Percentiles rank a stretch among this genome's conserved stretches.
These are phyloP conservation scores for Agrotis segetum DNA, from an alignment of 2,888 invertebrate genomes.

Conservation along the genomic window DNA sequence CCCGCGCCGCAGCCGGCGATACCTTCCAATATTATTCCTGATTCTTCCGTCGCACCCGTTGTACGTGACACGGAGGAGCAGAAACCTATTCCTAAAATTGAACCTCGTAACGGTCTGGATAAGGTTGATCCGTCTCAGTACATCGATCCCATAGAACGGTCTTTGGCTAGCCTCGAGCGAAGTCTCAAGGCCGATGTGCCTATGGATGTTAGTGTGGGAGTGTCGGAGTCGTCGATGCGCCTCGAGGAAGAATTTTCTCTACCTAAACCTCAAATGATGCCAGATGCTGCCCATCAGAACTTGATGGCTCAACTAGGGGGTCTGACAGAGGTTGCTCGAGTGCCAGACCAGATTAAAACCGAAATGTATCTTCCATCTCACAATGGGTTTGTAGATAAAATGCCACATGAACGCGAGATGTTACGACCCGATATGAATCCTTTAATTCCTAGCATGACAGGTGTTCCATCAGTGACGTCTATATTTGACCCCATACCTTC, in stretches of 20 bases:
- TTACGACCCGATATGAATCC: slow-evolving; percentile 78
- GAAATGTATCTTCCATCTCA: slow-evolving; percentile 84
- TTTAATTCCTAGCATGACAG: slow-evolving; percentile 75
- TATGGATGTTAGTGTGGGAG: slow-evolving; percentile 89
- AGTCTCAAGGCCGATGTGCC: slow-evolving; percentile 91
- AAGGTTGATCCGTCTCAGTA: slow-evolving; percentile 86
- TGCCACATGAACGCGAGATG: slow-evolving; percentile 80
- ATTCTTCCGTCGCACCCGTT: slow-evolving; percentile 73
- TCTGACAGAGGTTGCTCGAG: slow-evolving; percentile 81
- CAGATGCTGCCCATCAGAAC: slow-evolving; percentile 83
- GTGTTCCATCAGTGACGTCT: slow-evolving; percentile 91
- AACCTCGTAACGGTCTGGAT: slow-evolving; percentile 86
- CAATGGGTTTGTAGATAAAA: slow-evolving; percentile 86
- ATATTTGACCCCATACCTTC: slow-evolving; percentile 92
- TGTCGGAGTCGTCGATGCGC: slow-evolving; percentile 86
- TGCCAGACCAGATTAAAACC: slow-evolving; percentile 82
- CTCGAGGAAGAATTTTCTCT: slow-evolving; percentile 87
- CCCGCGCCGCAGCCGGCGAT: slow-evolving; percentile 70
- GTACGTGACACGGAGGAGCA: slow-evolving; percentile 70
- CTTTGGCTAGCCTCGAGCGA: slow-evolving; percentile 93
- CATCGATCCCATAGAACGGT: slow-evolving; percentile 93
- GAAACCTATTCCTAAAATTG: slow-evolving; percentile 76
- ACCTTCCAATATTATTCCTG: slow-evolving; percentile 69
- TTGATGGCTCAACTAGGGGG: slow-evolving; percentile 88
- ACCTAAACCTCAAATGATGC: slow-evolving; percentile 82